phyloP scores from a whole-genome alignment of 2,888 invertebrate genomes.

The Chrysodeixis includens region DNA sequence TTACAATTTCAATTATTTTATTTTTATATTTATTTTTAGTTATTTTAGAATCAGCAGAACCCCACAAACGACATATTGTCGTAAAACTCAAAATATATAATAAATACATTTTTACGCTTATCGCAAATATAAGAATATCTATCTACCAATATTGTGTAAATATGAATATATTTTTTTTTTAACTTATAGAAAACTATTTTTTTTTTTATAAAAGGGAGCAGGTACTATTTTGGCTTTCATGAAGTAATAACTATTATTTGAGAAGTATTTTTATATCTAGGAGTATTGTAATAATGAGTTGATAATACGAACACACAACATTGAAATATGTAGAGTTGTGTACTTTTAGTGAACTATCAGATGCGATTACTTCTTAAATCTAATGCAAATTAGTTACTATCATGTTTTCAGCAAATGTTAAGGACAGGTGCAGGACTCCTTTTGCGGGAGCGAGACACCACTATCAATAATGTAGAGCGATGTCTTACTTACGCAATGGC shows the following conservation, averaged over 20 bases:
- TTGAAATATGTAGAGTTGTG: no score
- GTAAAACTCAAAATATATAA: conserved; percentile 36
- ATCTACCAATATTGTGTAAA: neutral
- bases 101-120: conserved; percentile 7
- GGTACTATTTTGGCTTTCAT: conserved; percentile 59
- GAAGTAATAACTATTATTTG: conserved; percentile 19
- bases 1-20: neutral
- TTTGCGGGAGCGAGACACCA: neutral
- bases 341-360: no score
- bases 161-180: conserved; percentile 4
- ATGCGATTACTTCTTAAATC: no score
- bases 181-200: conserved; percentile 25
- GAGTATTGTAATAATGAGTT: neutral
- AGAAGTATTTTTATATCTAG: neutral
- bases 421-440: no score
- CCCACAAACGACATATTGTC: neutral
- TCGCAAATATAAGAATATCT: neutral
- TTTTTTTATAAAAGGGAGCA: conserved; percentile 46
- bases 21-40: neutral
- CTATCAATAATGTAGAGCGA: neutral
- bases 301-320: no score
- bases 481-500: neutral
- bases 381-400: no score
- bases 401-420: no score
- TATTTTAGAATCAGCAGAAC: neutral